Evolutionary conservation across 2,113 vertebrate genomes (phyloP), one percentile per base, ranked within the genome.

Genomic region (Tragelaphus imberbis): DNA sequence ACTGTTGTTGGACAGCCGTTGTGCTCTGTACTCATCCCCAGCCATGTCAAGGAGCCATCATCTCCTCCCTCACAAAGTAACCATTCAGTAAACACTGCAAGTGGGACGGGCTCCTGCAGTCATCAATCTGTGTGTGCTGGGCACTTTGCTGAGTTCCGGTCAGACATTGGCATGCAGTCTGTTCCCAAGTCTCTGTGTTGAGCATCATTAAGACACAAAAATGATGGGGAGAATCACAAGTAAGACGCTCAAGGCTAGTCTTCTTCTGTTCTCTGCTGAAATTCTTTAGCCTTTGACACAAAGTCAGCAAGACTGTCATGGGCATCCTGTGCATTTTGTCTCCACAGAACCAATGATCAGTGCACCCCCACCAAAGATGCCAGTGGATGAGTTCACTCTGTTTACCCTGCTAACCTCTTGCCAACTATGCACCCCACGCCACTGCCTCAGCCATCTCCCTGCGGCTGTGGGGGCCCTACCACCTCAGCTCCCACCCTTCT

Each of bases 161-260:
- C 65, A 84, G n/a, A 55, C 47, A 30, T 16, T 5, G 36, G 36
- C 3, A 14, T 14, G 3, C 1, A 25, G 3, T n/a, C 30, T 88
- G 28, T 51, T 56, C 16, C 8, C 19, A 87, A 11, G 47, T 93
- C 15, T 96, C 13, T 84, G 19, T 77, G 11, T 2, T 53, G 27
- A 95, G 3, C 58, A 75, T 75, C 56, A 49, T 23, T 87, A 84
- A 92, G n/a, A 47, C 47, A 79, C 56, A 51, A 88, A 23, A 96
- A 53, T 77, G 6, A 59, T 63, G 27, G 68, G 27, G 91, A 85
- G 40, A 44, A 10, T 90, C 88, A 88, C 21, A 90, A 21, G n/a
- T 56, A 17, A 65, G n/a, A 81, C 40, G 49, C 16, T 68, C 40
- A 75, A 36, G 53, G 16, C 91, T 61, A 30, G 61, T 85, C 28